Percentiles rank a stretch among this genome's conserved stretches.
These are phyloP conservation scores for Tringa solitaria DNA, from an alignment of 2,113 vertebrate genomes.

Conservation along the genomic window DNA sequence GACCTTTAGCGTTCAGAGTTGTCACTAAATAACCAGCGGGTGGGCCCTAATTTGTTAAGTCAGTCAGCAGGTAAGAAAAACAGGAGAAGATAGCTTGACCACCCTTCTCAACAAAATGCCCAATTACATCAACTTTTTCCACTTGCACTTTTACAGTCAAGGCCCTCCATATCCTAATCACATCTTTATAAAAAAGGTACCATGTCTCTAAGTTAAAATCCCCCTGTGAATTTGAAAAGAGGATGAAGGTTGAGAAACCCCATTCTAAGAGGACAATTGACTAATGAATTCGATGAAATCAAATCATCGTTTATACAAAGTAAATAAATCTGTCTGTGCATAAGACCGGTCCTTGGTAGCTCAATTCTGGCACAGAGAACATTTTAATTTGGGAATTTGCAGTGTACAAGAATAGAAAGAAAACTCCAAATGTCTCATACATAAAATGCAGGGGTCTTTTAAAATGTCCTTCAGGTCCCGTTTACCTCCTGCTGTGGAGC, in stretches of 20 bases:
- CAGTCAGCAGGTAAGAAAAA: not conserved
- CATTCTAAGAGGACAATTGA: not conserved
- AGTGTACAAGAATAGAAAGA: not conserved
- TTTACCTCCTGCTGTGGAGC: not conserved
- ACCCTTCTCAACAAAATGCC: not conserved
- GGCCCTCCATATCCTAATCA: not conserved
- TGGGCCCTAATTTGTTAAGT: not conserved
- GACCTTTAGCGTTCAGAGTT: not conserved
- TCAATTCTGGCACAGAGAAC: not conserved
- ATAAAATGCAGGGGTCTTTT: not conserved
- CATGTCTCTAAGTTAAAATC: not conserved
- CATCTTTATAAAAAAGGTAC: not conserved
- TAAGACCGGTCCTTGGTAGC: not conserved
- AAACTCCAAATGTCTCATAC: rapidly evolving
- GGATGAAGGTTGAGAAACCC: not conserved
- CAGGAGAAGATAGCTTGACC: not conserved
- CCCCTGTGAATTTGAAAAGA: not conserved
- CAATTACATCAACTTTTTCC: not conserved
- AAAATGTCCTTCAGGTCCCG: not conserved
- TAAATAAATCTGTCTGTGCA: not conserved
- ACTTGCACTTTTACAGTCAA: not conserved
- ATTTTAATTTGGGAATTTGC: not conserved
- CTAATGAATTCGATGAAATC: not conserved
- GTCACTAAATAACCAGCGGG: not conserved
- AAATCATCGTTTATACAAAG: not conserved